Percentiles rank a stretch among this genome's conserved stretches.
Evolutionary conservation across 2,888 invertebrate species (phyloP).

Genomic region (Eupsilia transversa): DNA sequence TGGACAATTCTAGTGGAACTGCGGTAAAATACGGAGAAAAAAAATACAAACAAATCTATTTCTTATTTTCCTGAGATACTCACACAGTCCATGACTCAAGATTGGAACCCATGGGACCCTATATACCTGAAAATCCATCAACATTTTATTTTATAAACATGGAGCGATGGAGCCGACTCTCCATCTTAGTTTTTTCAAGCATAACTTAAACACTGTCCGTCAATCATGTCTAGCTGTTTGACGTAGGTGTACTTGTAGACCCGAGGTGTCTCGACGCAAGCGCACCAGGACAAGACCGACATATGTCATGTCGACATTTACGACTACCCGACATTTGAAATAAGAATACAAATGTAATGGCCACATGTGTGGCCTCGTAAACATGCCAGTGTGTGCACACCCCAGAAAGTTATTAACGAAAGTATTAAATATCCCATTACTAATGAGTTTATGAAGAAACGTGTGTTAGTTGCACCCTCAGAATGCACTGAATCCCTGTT

Average conservation of each 20-base stretch:
- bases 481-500: neutral
- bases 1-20: neutral
- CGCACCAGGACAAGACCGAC: constrained; percentile 55
- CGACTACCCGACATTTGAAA: constrained; percentile 81
- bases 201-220: constrained; percentile 38
- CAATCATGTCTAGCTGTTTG: constrained; percentile 50
- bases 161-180: neutral
- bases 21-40: neutral
- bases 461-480: neutral
- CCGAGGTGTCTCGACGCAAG: constrained; percentile 48
- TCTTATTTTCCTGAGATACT: neutral
- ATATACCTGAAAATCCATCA: constrained; percentile 7
- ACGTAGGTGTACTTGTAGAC: constrained; percentile 45
- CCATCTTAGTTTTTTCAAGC: constrained; percentile 9
- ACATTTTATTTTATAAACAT: constrained; percentile 12
- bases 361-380: constrained; percentile 84
- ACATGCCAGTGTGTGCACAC: constrained; percentile 64
- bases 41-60: neutral
- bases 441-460: constrained; percentile 23
- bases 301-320: constrained; percentile 84
- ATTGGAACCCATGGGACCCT: neutral
- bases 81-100: neutral
- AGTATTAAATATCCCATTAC: constrained; percentile 44
- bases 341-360: constrained; percentile 77
- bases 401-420: constrained; percentile 55